Evolutionary conservation across 2,113 vertebrate genomes (phyloP).

Genomic region (Catagonus wagneri): DNA sequence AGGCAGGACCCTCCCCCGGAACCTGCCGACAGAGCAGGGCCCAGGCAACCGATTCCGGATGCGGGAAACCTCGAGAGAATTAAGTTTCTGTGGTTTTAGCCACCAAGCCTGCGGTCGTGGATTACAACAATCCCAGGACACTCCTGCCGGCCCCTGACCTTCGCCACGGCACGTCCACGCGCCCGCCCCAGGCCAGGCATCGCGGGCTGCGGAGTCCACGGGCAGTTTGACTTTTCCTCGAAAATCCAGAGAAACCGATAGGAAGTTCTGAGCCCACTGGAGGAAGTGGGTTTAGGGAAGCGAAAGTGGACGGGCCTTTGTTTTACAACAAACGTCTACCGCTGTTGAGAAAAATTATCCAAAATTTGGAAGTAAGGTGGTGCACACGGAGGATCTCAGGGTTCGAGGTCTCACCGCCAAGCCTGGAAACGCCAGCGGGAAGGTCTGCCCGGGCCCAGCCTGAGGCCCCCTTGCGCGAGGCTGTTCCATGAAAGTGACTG

Average conservation of each 20-base stretch:
- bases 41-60: neutral
- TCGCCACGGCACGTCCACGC: accelerated
- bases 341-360: neutral
- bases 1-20: neutral
- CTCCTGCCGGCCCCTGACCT: neutral
- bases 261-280: accelerated
- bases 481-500: accelerated
- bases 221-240: neutral
- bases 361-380: accelerated
- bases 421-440: neutral
- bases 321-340: no score
- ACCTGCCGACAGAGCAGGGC: neutral
- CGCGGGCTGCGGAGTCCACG: neutral
- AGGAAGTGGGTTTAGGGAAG: neutral
- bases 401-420: accelerated
- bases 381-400: accelerated
- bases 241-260: neutral
- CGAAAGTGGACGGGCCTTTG: neutral
- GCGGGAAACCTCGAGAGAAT: neutral
- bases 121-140: no score
- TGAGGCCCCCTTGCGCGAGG: accelerated
- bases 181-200: neutral
- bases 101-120: accelerated
- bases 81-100: neutral
- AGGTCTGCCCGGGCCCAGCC: neutral